Conservation (phyloP, 1,140 invertebrate genomes). For the Lamellibrachia luymesi region DNA sequence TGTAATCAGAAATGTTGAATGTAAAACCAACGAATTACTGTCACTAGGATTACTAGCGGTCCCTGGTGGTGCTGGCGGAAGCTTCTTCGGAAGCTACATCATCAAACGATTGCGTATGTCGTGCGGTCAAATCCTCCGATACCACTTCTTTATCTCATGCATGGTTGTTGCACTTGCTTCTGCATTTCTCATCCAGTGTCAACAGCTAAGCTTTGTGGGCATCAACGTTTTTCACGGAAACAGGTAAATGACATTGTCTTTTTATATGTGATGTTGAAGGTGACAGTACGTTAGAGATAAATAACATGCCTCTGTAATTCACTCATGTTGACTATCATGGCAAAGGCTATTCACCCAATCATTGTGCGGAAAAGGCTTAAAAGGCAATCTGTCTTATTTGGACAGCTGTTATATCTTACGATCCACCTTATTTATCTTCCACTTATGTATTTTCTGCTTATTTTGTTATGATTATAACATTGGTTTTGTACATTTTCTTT, state of each 20-base stretch:
- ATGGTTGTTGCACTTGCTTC: conserved; percentile 59
- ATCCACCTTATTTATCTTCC: too few species aligned
- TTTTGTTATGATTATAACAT: too few species aligned
- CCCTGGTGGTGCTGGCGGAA: conserved; percentile 72
- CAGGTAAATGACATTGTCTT: neutral
- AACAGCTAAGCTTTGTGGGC: conserved; percentile 72
- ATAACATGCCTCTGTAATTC: too few species aligned
- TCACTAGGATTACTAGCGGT: conserved; percentile 68
- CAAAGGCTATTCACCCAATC: too few species aligned
- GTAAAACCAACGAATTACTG: neutral
- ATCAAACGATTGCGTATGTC: conserved; percentile 71
- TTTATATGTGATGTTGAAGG: neutral
- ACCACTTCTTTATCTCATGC: conserved; percentile 67
- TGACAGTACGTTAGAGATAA: too few species aligned
- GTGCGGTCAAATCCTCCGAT: conserved; percentile 72
- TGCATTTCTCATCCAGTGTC: conserved; percentile 71
- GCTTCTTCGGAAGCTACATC: conserved; percentile 76
- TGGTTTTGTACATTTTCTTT: too few species aligned
- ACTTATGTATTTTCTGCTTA: too few species aligned
- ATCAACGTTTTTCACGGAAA: conserved; percentile 65
- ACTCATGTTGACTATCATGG: too few species aligned
- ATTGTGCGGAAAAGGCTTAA: too few species aligned
- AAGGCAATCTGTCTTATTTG: too few species aligned
- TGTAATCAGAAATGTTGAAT: too few species aligned
- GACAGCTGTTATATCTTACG: too few species aligned